A percentile compares a stretch with the other conserved stretches of the same genome.
These are phyloP conservation scores for Mustela nigripes DNA, from an alignment of 2,113 vertebrate genomes.

Conservation along the genomic window DNA sequence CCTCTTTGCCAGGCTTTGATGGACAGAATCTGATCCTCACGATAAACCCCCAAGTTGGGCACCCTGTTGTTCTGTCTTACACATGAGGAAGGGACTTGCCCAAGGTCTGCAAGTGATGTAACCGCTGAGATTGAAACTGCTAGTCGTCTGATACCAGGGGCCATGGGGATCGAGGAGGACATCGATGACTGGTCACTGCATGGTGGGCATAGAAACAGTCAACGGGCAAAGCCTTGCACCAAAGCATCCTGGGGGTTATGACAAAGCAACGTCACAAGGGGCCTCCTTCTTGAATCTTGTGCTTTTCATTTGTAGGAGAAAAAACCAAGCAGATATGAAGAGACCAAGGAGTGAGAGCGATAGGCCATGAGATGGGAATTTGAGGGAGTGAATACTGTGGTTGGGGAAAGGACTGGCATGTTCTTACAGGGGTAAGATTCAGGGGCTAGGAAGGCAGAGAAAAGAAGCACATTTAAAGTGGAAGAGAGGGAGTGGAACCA, in stretches of 20 bases:
- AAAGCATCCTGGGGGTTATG: background rate
- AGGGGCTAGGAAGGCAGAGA: background rate
- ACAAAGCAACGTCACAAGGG: background rate
- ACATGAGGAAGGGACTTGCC: background rate
- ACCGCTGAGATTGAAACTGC: background rate
- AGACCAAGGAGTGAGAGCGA: background rate
- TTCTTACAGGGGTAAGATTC: background rate
- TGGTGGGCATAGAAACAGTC: background rate
- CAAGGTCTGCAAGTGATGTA: background rate
- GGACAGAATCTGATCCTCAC: background rate
- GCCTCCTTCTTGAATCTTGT: background rate
- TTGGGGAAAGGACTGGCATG: too few relatives aligned
- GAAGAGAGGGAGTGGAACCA: too few relatives aligned
- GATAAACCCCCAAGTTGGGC: background rate
- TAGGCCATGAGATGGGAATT: background rate
- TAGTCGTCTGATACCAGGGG: background rate
- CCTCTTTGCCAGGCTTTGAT: background rate
- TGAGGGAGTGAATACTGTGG: background rate
- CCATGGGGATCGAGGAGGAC: background rate
- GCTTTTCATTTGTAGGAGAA: background rate
- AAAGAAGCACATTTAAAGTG: fast-evolving
- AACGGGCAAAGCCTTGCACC: background rate
- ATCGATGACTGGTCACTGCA: background rate
- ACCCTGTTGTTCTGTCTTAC: background rate
- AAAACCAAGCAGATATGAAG: background rate